Evolutionary conservation across 2,888 invertebrate species (phyloP), one percentile per base, ranked within the genome.

Genomic region (Mamestra brassicae): DNA sequence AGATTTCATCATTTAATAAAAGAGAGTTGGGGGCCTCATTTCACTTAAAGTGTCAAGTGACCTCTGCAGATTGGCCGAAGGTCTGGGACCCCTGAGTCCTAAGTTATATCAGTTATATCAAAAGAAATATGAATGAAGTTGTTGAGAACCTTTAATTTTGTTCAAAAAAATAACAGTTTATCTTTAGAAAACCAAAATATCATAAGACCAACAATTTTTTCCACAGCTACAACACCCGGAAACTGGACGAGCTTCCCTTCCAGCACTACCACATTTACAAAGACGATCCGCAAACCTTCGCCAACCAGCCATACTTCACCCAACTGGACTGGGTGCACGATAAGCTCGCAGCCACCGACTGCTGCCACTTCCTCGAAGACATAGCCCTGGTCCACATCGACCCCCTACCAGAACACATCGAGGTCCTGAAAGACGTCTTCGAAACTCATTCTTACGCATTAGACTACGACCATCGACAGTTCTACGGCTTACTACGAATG

Each of bases 211-310:
- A 34, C 15, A 8, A 7, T 4, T 0, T 36, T 47, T 15, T 58
- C 73, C 95, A 94, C 93, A 98, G 98, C 91, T 98, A 97, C 94
- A 98, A 98, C 94, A 97, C 97, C 65, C 97, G 98, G 89, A 98
- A 98, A 95, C 97, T 98, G 80, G 98, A 98, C 91, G 98, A 99
- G 93, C 96, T 98, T 66, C 98, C 99, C 63, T 98, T 97, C 94
- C 98, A 98, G 90, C 97, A 97, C 91, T 97, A 97, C 92, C 97
- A 97, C 86, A 92, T 98, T 10, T 92, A 93, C 83, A 96, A 94
- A 84, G 95, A 97, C 85, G 94, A 97, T 62, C 95, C 96, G 2
- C 92, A 96, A 87, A 94, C 97, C 87, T 97, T 98, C 85, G 97
- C 98, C 74, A 97, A 97, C 84, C 97, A 97, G 69, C 96, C 97